Evolutionary conservation across 2,888 invertebrate genomes (phyloP).

Genomic region (Anagyrus pseudococci): DNA sequence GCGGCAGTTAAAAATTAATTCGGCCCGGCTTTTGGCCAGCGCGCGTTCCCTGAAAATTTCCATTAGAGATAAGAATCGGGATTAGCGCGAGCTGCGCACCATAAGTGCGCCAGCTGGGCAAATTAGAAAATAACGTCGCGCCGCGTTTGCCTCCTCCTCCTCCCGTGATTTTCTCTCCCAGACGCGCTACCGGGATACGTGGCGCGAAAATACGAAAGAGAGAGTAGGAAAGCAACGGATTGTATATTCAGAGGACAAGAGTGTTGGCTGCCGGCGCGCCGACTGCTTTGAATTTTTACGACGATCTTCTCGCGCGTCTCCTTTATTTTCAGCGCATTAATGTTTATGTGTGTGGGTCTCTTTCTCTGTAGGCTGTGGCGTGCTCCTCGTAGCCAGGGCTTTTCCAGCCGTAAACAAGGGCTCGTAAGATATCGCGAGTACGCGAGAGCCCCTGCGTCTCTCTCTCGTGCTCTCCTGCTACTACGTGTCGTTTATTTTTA

Average conservation of each 20-base stretch:
- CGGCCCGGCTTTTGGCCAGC: not conserved
- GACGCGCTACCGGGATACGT: not conserved
- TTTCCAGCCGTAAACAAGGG: too few species aligned
- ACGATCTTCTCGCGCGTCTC: constrained; percentile 3
- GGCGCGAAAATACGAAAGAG: not conserved
- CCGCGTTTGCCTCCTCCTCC: not conserved
- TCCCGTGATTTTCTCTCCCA: not conserved
- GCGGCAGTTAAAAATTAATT: not conserved
- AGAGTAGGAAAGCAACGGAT: not conserved
- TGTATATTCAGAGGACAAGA: too few species aligned
- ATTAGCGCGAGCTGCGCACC: not conserved
- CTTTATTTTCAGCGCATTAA: constrained; percentile 12
- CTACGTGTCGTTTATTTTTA: too few species aligned
- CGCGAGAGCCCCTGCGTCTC: too few species aligned
- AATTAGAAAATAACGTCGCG: constrained; percentile 22
- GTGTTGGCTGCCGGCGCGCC: not conserved
- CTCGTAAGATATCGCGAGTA: too few species aligned
- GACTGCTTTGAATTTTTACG: constrained; percentile 34
- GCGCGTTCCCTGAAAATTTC: not conserved
- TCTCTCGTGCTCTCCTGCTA: too few species aligned
- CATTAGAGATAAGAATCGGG: constrained; percentile 3
- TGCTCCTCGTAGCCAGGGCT: too few species aligned
- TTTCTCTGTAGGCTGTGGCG: too few species aligned
- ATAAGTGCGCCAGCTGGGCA: not conserved
- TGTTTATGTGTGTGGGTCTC: too few species aligned